These are phyloP conservation scores for Tiaroga cobitis DNA, from an alignment of 2,797 vertebrate genomes.

Conservation along the genomic window DNA sequence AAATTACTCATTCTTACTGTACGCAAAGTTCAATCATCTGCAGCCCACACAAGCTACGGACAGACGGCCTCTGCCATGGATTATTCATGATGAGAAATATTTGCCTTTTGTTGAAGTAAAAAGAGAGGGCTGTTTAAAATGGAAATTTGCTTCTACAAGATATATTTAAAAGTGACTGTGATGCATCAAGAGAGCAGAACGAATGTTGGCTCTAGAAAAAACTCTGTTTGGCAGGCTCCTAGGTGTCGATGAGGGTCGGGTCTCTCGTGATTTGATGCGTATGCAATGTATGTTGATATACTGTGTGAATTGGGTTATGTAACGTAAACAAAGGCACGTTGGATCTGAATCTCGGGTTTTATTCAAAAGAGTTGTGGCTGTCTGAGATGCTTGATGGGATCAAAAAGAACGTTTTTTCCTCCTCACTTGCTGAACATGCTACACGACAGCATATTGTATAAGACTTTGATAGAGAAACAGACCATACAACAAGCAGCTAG, in stretches of 20 bases:
- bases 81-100: slow-evolving; percentile 43
- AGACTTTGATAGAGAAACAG: neutral
- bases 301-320: neutral
- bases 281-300: slow-evolving; percentile 12
- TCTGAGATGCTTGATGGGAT: neutral
- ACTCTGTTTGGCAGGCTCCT: slow-evolving; percentile 31
- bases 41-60: slow-evolving; percentile 35
- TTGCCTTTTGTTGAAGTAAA: slow-evolving; percentile 39
- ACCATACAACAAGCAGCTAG: neutral
- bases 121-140: slow-evolving; percentile 38
- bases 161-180: slow-evolving; percentile 32
- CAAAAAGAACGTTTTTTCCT: neutral
- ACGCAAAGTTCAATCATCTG: slow-evolving; percentile 32
- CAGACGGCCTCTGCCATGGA: slow-evolving; percentile 26
- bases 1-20: slow-evolving; percentile 42
- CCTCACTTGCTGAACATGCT: neutral
- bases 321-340: neutral
- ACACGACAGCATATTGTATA: neutral
- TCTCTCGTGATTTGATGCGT: slow-evolving; percentile 22
- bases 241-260: slow-evolving; percentile 25
- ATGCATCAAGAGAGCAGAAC: slow-evolving; percentile 11
- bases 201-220: slow-evolving; percentile 15
- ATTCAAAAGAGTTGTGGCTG: neutral
- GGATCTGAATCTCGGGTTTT: neutral
- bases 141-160: slow-evolving; percentile 5